phyloP scores from a whole-genome alignment of 2,888 invertebrate species.

The Diploptera punctata region DNA sequence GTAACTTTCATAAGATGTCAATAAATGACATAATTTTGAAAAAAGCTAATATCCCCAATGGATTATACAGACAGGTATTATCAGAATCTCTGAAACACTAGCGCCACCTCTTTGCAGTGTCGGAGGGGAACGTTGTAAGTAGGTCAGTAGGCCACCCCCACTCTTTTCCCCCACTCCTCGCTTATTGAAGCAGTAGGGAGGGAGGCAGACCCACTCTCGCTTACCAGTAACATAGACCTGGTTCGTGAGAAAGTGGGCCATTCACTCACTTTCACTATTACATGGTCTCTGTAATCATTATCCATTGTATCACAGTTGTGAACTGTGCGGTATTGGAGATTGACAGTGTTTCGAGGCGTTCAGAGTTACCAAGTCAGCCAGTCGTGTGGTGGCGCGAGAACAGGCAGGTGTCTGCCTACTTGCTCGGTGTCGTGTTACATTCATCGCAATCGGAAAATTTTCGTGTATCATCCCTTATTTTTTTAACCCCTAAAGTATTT shows the following conservation, averaged over 20 bases:
- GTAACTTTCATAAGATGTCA: no score
- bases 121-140: conserved; percentile 61
- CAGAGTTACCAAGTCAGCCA: not conserved
- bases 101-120: conserved; percentile 22
- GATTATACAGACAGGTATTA: conserved; percentile 25
- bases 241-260: conserved; percentile 91
- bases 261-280: conserved; percentile 86
- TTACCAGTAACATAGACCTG: conserved; percentile 85
- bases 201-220: conserved; percentile 45
- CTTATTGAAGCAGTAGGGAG: no score
- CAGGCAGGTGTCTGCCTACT: not conserved
- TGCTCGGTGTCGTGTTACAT: not conserved
- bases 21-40: no score
- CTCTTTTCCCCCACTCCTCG: conserved; percentile 51
- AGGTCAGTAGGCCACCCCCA: conserved; percentile 80
- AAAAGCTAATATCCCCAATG: no score
- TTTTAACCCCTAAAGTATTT: no score
- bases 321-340: conserved; percentile 61
- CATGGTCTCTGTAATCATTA: conserved; percentile 76
- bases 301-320: conserved; percentile 67
- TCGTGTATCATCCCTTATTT: not conserved
- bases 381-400: not conserved
- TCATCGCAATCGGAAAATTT: not conserved
- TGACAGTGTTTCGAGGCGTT: conserved; percentile 54
- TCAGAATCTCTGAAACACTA: no score